phyloP scores from a whole-genome alignment of 2,888 invertebrate genomes.

The Sinohyriopsis cumingii region DNA sequence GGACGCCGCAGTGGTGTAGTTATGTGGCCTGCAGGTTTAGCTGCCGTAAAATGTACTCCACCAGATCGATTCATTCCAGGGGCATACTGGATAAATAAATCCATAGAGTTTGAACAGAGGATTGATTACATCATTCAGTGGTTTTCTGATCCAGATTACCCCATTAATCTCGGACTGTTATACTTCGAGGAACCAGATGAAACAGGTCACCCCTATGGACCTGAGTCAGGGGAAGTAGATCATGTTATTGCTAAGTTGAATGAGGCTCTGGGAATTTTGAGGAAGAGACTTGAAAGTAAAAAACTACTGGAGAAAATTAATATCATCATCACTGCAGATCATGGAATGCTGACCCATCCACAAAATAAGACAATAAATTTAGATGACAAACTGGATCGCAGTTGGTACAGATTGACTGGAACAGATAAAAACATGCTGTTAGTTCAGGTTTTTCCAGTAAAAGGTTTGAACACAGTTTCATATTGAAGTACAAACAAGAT shows the following conservation, averaged over 20 bases:
- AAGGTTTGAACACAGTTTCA: constrained; percentile 24
- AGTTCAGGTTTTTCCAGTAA: constrained; percentile 71
- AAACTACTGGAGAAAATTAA: constrained; percentile 76
- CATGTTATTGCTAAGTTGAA: constrained; percentile 74
- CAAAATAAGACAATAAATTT: constrained; percentile 33
- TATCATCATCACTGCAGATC: constrained; percentile 81
- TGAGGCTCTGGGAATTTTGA: constrained; percentile 72
- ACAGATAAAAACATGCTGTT: constrained; percentile 15
- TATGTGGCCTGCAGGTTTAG: constrained; percentile 81
- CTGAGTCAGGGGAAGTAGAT: constrained; percentile 57
- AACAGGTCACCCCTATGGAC: constrained; percentile 76
- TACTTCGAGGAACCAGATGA: constrained; percentile 83
- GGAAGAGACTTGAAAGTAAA: constrained; percentile 74
- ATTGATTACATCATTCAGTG: constrained; percentile 55
- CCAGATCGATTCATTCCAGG: constrained; percentile 39
- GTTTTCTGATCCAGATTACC: constrained; percentile 70
- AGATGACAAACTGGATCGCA: constrained; percentile 28
- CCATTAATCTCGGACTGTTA: constrained; percentile 80
- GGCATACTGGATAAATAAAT: constrained; percentile 66
- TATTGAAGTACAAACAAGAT: neutral
- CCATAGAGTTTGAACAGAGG: constrained; percentile 53
- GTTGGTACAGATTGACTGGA: constrained; percentile 28
- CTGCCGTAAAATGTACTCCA: constrained; percentile 71
- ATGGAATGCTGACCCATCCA: constrained; percentile 78
- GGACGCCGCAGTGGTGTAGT: constrained; percentile 78